These are phyloP conservation scores for Papilio helenus DNA, from an alignment of 1,140 invertebrate species.

Conservation along the genomic window DNA sequence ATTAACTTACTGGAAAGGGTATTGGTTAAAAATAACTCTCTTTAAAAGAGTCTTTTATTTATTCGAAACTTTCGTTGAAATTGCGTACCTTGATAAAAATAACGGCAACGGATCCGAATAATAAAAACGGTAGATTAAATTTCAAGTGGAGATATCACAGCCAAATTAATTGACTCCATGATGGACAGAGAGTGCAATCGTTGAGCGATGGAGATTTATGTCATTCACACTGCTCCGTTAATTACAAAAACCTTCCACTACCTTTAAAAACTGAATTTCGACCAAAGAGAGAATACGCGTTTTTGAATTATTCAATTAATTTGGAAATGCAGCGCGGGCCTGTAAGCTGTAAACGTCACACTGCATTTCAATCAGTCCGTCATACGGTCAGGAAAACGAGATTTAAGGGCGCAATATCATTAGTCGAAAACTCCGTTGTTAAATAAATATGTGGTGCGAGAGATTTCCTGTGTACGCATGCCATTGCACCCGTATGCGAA, in stretches of 20 bases:
- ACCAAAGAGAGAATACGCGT: not conserved
- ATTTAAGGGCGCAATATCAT: not conserved
- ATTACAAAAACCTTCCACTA: not conserved
- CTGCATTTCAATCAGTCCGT: not conserved
- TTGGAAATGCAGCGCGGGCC: not conserved
- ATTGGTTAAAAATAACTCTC: no score
- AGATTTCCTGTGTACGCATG: no score
- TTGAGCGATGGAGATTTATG: not conserved
- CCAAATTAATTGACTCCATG: not conserved
- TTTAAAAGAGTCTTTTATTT: no score
- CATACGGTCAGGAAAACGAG: not conserved
- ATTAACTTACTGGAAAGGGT: no score
- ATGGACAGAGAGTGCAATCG: not conserved
- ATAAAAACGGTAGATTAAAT: not conserved
- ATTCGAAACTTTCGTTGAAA: not conserved
- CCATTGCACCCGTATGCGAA: no score
- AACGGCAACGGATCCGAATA: not conserved
- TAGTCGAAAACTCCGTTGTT: not conserved
- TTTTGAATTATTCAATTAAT: constrained; percentile 6
- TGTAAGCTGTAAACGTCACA: not conserved
- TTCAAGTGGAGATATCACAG: not conserved
- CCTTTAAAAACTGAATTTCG: not conserved
- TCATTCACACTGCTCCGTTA: not conserved
- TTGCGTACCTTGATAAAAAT: not conserved
- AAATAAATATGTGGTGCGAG: no score